Percentiles rank a stretch among this genome's conserved stretches.
Conservation (phyloP, 2,797 vertebrate genomes). For the Chiloscyllium punctatum region DNA sequence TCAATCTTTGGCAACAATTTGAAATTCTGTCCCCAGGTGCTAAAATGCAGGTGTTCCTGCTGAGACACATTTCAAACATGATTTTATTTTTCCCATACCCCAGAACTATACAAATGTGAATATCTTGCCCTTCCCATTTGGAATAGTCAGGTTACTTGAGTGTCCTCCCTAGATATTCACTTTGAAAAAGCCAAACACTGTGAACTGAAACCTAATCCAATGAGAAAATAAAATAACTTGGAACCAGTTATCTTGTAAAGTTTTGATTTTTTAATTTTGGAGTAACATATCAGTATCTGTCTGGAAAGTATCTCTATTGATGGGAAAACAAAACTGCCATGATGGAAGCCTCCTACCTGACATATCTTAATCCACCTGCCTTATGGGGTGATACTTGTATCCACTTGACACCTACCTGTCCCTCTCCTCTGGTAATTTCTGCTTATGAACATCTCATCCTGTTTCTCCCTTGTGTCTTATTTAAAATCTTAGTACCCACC, state of each 20-base stretch:
- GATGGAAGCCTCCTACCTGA: not conserved
- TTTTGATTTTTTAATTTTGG: not conserved
- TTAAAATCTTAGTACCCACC: not conserved
- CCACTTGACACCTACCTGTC: not conserved
- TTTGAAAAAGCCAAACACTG: slow-evolving; percentile 11
- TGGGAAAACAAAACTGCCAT: not conserved
- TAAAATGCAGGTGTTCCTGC: not conserved
- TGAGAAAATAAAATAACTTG: slow-evolving; percentile 25
- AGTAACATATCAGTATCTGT: not conserved
- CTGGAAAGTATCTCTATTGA: not conserved
- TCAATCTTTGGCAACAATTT: not conserved
- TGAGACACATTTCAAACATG: not conserved
- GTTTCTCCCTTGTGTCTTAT: not conserved
- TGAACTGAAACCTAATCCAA: slow-evolving; percentile 1
- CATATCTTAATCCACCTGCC: not conserved
- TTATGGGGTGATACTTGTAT: not conserved
- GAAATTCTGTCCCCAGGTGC: not conserved
- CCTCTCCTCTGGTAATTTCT: not conserved
- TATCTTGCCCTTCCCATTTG: not conserved
- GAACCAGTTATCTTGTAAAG: not conserved
- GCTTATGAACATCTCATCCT: not conserved
- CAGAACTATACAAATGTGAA: not conserved
- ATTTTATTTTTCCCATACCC: not conserved
- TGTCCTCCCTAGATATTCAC: not conserved
- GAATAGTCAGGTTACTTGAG: not conserved